Conservation (phyloP, 2,888 invertebrate genomes). For the Itoplectis maculator region DNA sequence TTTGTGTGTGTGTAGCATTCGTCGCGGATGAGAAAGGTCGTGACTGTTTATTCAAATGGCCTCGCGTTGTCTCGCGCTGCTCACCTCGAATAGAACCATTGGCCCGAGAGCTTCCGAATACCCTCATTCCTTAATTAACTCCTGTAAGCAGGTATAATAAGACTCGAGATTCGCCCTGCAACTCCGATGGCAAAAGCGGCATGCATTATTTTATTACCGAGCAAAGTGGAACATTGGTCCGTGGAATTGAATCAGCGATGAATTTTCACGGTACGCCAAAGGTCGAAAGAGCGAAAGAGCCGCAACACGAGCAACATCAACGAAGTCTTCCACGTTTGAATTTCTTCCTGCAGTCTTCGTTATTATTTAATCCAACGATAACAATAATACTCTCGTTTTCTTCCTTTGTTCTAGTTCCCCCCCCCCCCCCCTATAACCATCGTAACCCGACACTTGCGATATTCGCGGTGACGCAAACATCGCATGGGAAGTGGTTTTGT, state of each 20-base stretch:
- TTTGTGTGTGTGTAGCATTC: conserved; percentile 37
- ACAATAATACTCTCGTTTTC: conserved; percentile 35
- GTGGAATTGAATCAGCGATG: conserved; percentile 3
- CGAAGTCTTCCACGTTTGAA: conserved; percentile 17
- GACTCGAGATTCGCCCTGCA: not conserved
- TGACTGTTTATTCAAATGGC: conserved; percentile 56
- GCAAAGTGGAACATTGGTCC: conserved; percentile 16
- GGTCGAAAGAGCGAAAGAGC: not conserved
- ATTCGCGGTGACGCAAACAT: conserved; percentile 33
- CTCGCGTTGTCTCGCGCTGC: conserved; percentile 36
- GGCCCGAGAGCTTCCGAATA: conserved; percentile 21
- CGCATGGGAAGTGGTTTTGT: conserved; percentile 2
- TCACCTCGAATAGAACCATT: conserved; percentile 28
- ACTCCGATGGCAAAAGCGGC: not conserved
- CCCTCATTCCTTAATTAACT: conserved; percentile 10
- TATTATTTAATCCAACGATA: conserved; percentile 12
- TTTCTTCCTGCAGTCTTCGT: conserved; percentile 10
- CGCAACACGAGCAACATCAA: not conserved
- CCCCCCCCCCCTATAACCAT: not conserved
- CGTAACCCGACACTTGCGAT: conserved; percentile 21
- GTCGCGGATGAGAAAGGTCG: conserved; percentile 59
- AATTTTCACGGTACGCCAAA: not conserved
- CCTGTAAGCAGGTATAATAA: conserved; percentile 22
- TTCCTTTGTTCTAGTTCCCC: not conserved
- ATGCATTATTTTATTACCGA: conserved; percentile 34